A percentile compares a stretch with the other conserved stretches of the same genome.
phyloP scores from a whole-genome alignment of 2,888 invertebrate genomes.

The Zhengitettix transpicula region DNA sequence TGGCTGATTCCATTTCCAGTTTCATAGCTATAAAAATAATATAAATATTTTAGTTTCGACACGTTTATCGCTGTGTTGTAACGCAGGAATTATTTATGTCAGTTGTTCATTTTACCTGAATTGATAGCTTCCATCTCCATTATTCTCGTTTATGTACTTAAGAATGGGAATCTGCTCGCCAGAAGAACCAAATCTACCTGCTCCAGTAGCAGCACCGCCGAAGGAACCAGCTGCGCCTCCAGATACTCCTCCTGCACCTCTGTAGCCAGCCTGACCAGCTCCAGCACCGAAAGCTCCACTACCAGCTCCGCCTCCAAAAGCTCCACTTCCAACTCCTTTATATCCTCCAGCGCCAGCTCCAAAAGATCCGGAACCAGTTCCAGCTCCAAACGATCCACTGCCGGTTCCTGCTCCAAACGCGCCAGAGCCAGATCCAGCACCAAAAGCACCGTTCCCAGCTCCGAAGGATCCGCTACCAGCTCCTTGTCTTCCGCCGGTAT shows the following conservation, averaged over 20 bases:
- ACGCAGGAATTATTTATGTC: background rate
- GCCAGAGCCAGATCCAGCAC: background rate
- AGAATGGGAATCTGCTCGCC: background rate
- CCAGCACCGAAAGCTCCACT: background rate
- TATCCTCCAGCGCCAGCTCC: background rate
- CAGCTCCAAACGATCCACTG: background rate
- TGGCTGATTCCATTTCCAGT: constrained; percentile 48
- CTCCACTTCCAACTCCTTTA: background rate
- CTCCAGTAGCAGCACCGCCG: background rate
- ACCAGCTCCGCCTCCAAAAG: background rate
- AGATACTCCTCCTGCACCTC: background rate
- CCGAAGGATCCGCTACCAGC: background rate
- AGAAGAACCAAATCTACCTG: background rate
- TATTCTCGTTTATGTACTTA: background rate
- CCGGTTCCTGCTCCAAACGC: background rate
- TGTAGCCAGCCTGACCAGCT: background rate
- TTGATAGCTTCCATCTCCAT: background rate
- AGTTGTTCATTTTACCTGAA: background rate
- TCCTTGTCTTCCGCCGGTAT: background rate
- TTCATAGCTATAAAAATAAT: constrained; percentile 30
- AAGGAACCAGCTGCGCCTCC: background rate
- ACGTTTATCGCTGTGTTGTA: background rate
- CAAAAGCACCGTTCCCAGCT: background rate
- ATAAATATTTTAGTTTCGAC: background rate
- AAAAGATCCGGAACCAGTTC: background rate